phyloP scores from a whole-genome alignment of 1,140 invertebrate species.

The Cataglyphis hispanica region DNA sequence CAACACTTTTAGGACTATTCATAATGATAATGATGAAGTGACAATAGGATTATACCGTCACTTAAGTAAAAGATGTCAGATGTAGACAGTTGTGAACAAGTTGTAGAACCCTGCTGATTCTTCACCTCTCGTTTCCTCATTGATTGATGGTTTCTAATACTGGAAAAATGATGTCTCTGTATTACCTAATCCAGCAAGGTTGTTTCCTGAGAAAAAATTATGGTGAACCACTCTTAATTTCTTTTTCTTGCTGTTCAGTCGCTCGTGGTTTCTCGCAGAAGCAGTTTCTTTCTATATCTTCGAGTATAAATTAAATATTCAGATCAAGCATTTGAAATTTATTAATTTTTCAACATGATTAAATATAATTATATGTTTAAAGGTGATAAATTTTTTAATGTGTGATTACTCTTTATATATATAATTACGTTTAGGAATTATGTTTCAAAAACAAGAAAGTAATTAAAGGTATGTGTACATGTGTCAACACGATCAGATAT shows the following conservation, averaged over 20 bases:
- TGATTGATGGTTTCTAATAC: not conserved
- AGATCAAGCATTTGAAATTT: not conserved
- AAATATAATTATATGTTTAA: not conserved
- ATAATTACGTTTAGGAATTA: not conserved
- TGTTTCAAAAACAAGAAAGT: not conserved
- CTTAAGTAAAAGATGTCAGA: slow-evolving; percentile 72
- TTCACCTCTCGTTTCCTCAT: slow-evolving; percentile 69
- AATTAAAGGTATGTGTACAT: slow-evolving; percentile 4
- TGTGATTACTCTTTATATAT: not conserved
- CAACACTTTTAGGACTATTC: slow-evolving; percentile 67
- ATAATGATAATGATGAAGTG: slow-evolving; percentile 81
- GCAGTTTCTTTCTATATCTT: slow-evolving; percentile 14
- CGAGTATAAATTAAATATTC: not conserved
- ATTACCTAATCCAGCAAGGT: slow-evolving; percentile 59
- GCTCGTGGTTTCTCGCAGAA: slow-evolving; percentile 44
- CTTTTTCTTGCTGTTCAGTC: slow-evolving; percentile 68
- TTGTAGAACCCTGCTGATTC: slow-evolving; percentile 76
- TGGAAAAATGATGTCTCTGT: not conserved
- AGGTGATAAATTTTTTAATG: too few relatives aligned
- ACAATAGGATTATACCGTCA: slow-evolving; percentile 83
- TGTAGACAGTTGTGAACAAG: slow-evolving; percentile 77
- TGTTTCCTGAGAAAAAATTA: not conserved
- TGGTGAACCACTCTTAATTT: not conserved
- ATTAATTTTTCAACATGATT: not conserved
- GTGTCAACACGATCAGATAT: not conserved